phyloP scores from a whole-genome alignment of 2,797 vertebrate species.

The Semaprochilodus insignis region DNA sequence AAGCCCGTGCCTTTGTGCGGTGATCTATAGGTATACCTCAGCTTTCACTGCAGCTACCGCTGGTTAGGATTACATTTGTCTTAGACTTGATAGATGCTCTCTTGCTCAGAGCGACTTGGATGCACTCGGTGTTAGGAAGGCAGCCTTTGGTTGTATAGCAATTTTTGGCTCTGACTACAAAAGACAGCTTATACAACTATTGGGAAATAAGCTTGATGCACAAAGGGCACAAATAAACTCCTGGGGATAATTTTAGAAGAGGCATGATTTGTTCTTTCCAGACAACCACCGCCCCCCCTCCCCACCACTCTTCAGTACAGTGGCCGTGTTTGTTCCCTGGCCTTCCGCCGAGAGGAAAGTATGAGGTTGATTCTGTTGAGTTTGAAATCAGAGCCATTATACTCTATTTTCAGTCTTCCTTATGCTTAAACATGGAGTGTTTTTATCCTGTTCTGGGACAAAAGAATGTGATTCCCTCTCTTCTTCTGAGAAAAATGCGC shows the following conservation, averaged over 20 bases:
- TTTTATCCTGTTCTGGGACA: too few species aligned
- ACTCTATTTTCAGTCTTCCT: constrained; percentile 36
- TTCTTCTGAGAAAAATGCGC: too few species aligned
- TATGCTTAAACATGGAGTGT: constrained; percentile 41
- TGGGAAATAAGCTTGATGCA: constrained; percentile 72
- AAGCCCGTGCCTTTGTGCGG: neutral
- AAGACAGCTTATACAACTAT: constrained; percentile 80
- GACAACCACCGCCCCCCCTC: neutral
- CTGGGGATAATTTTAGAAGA: constrained; percentile 77
- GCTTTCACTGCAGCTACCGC: neutral
- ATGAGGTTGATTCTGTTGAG: constrained; percentile 33
- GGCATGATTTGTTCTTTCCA: constrained; percentile 43
- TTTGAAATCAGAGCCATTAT: constrained; percentile 41
- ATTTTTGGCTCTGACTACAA: constrained; percentile 63
- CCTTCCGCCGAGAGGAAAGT: constrained; percentile 27
- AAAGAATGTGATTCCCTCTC: too few species aligned
- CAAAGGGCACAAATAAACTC: constrained; percentile 69
- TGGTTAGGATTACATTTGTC: constrained; percentile 90
- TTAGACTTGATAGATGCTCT: constrained; percentile 89
- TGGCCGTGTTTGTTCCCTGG: constrained; percentile 23
- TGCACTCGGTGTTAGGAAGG: neutral
- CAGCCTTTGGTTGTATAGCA: constrained; percentile 63
- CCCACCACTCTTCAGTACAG: neutral
- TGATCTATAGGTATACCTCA: constrained; percentile 14
- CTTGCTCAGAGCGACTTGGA: constrained; percentile 84